These are phyloP conservation scores for Falco cherrug DNA, from an alignment of 2,797 vertebrate genomes.

Conservation along the genomic window DNA sequence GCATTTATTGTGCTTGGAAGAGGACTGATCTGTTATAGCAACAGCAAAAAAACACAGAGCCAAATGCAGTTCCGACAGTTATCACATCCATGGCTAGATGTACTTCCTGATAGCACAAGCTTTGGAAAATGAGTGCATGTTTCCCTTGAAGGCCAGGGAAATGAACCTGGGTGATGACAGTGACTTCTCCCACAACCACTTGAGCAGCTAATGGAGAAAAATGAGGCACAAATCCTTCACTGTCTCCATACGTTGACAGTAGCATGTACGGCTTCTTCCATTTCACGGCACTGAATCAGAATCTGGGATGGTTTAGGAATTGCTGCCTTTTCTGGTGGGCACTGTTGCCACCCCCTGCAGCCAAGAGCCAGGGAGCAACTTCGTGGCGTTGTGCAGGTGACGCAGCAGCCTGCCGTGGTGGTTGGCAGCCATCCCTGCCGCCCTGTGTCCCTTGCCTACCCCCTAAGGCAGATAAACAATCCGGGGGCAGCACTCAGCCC, in stretches of 20 bases:
- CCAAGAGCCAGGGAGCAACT: not conserved
- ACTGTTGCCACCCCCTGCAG: no score
- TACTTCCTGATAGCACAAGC: not conserved
- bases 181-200: not conserved
- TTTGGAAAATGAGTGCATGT: not conserved
- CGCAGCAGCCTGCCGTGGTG: not conserved
- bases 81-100: not conserved
- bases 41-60: not conserved
- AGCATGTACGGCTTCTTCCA: not conserved
- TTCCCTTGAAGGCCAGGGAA: not conserved
- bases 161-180: not conserved
- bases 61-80: not conserved
- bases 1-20: constrained; percentile 46
- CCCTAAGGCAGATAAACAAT: not conserved
- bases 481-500: not conserved
- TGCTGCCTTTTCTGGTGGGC: not conserved
- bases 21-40: not conserved
- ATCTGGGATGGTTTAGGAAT: accelerated
- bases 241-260: accelerated
- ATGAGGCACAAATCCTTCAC: accelerated
- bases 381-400: accelerated
- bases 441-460: not conserved
- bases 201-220: not conserved
- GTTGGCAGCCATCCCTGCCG: not conserved
- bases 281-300: no score